Evolutionary conservation across 2,113 vertebrate genomes (phyloP).

Genomic region (Hydrolagus affinis): DNA sequence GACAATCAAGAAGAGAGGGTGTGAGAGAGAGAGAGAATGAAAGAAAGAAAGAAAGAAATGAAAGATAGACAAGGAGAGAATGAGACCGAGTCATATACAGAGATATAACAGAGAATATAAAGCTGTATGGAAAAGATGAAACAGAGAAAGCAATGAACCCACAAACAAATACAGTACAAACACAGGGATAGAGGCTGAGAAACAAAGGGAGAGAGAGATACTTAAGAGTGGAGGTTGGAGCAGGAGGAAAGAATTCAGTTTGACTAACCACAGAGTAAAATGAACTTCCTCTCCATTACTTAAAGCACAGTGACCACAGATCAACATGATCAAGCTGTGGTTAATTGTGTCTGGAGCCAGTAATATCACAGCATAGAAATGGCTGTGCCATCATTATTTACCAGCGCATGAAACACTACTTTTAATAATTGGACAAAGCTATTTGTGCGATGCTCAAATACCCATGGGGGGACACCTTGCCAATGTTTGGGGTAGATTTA

Average conservation of each 20-base stretch:
- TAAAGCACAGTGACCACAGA: constrained; percentile 14
- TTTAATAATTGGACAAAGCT: constrained; percentile 20
- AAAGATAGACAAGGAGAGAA: too few relatives aligned
- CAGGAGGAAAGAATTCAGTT: background rate
- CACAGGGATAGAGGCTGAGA: background rate
- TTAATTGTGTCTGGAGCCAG: background rate
- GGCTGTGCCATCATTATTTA: background rate
- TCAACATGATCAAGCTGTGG: constrained; percentile 7
- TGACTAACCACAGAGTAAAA: background rate
- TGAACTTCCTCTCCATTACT: background rate
- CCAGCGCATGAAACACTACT: background rate
- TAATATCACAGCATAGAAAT: constrained; percentile 5
- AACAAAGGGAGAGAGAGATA: background rate
- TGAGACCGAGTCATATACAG: too few relatives aligned
- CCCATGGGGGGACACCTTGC: background rate
- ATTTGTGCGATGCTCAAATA: background rate
- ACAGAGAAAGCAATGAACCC: background rate
- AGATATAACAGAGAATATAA: background rate
- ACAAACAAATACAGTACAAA: background rate
- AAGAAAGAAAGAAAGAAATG: too few relatives aligned
- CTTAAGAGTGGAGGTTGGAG: background rate
- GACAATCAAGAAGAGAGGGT: too few relatives aligned
- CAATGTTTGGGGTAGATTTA: background rate
- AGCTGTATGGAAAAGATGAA: background rate
- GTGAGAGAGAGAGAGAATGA: background rate